phyloP scores from a whole-genome alignment of 2,888 invertebrate genomes.

The Dioctria rufipes region DNA sequence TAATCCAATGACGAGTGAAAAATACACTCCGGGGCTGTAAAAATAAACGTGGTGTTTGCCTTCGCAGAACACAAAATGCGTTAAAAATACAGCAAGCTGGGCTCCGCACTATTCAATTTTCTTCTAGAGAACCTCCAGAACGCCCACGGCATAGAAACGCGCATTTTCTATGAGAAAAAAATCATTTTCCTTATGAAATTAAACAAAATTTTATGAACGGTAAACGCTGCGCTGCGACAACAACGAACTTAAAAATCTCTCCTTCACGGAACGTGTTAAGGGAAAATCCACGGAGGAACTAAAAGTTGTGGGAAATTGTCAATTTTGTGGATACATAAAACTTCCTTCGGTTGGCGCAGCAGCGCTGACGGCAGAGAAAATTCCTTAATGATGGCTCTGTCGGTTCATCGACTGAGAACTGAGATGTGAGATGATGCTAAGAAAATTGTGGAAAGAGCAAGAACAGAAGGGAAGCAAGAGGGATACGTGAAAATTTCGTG shows the following conservation, averaged over 20 bases:
- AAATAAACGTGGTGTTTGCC: not conserved
- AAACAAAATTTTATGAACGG: not conserved
- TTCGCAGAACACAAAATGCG: not conserved
- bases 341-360: constrained; percentile 39
- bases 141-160: constrained; percentile 27
- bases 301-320: constrained; percentile 55
- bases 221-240: constrained; percentile 6
- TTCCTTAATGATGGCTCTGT: not conserved
- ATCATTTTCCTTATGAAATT: constrained; percentile 1
- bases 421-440: not conserved
- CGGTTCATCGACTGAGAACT: no score
- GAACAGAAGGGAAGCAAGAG: not conserved
- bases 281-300: constrained; percentile 58
- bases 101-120: not conserved
- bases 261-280: constrained; percentile 55
- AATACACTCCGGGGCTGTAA: not conserved
- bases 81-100: not conserved
- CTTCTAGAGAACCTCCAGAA: not conserved
- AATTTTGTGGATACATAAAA: constrained; percentile 52
- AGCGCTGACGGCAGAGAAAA: constrained; percentile 36
- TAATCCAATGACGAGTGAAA: constrained; percentile 10
- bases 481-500: constrained; percentile 50
- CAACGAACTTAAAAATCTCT: constrained; percentile 24
- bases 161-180: constrained; percentile 19
- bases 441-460: not conserved